Percentiles rank a stretch among this genome's conserved stretches.
phyloP scores from a whole-genome alignment of 2,113 vertebrate genomes.

The Theristicus caerulescens region DNA sequence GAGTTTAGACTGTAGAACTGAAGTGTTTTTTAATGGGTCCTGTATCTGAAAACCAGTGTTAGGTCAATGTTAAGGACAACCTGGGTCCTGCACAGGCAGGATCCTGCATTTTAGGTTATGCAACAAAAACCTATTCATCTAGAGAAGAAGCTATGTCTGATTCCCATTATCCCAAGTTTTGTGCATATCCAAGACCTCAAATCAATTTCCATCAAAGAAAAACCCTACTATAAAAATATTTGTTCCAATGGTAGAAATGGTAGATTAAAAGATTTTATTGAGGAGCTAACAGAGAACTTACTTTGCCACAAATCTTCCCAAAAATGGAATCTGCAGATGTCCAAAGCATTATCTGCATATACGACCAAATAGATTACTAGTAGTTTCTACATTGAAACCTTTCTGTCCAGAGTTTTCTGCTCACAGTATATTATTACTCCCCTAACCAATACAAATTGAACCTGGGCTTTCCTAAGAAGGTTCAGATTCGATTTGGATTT shows the following conservation, averaged over 20 bases:
- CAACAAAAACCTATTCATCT: not conserved
- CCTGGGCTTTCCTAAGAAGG: not conserved
- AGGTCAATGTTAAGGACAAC: not conserved
- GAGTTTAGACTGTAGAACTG: not conserved
- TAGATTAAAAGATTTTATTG: not conserved
- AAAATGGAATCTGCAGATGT: not conserved
- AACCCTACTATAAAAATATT: not conserved
- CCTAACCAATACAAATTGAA: not conserved
- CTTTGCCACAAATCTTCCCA: not conserved
- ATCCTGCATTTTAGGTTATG: not conserved
- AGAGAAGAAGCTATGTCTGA: not conserved
- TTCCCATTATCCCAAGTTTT: not conserved
- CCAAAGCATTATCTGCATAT: not conserved
- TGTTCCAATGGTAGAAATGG: not conserved
- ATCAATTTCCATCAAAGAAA: not conserved
- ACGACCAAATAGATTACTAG: not conserved
- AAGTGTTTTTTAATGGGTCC: not conserved
- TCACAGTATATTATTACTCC: not conserved
- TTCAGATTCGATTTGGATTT: slow-evolving; percentile 22
- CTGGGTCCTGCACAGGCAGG: not conserved
- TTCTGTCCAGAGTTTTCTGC: not conserved
- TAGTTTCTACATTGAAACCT: not conserved
- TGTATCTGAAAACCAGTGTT: not conserved
- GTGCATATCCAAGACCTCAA: not conserved
- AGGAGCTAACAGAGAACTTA: not conserved